Evolutionary conservation across 2,888 invertebrate genomes (phyloP), one percentile per base, ranked within the genome.

Genomic region (Lysandra coridon): DNA sequence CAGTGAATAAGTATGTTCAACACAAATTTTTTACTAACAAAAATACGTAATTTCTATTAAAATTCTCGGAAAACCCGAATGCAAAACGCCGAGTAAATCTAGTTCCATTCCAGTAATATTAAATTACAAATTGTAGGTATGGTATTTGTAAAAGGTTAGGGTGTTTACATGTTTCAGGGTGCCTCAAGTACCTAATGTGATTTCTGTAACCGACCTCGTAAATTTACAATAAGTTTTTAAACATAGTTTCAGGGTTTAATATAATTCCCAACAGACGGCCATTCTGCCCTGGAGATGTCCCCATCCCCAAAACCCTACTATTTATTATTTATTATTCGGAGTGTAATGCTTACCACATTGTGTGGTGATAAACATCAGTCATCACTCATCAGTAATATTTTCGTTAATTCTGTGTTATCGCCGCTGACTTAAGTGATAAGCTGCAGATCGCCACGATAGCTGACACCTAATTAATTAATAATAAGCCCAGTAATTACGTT

Each of bases 401-500:
- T 69, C 37, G 69, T 69, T 69, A 69, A 69, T 69, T 69, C 37
- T 14, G 69, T 37, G 1, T 69, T 69, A 69, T 69, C 69, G 14
- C 1, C 14, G 33, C 4, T 10, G 69, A 69, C 69, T 69, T 37
- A 30, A 69, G 69, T 14, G 69, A 69, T 69, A 69, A 14, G 69
- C 69, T 37, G 69, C 69, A 37, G 69, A 69, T 69, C 23, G 69
- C 69, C 30, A 14, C 69, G 69, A 69, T 69, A 69, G 4, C 69
- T 12, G 33, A 33, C 69, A 37, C 33, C 17, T 69, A 23, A 64
- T 69, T 69, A 69, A 69, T 69, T 33, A 33, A 33, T 37, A 69
- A 33, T 69, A 33, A 33, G 17, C 17, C 4, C 33, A 37, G 33
- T 69, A 5, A 17, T 69, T 5, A 69, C 69, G 33, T 69, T 33